phyloP scores from a whole-genome alignment of 2,888 invertebrate species.

The Tineola bisselliella region DNA sequence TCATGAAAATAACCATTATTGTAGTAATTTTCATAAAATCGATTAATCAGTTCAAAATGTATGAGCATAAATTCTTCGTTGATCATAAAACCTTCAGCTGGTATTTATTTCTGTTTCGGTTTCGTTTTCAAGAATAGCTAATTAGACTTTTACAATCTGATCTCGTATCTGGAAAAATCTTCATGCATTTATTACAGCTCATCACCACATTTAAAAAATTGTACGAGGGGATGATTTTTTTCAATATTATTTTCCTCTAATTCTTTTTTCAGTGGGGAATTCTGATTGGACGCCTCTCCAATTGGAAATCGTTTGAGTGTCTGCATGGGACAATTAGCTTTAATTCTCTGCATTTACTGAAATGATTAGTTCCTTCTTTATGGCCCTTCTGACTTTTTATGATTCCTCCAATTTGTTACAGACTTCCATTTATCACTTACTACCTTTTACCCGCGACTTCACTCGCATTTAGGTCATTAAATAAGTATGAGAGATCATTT shows the following conservation, averaged over 20 bases:
- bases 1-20: no score
- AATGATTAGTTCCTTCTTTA: background rate
- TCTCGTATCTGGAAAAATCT: slow-evolving; percentile 47
- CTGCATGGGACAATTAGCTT: background rate
- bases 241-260: background rate
- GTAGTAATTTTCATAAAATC: no score
- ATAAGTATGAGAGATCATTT: no score
- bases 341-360: background rate
- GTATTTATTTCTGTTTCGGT: no score
- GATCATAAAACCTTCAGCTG: no score
- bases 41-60: no score
- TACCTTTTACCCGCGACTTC: no score
- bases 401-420: no score
- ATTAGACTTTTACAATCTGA: slow-evolving; percentile 40
- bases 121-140: background rate
- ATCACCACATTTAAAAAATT: slow-evolving; percentile 21
- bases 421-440: no score
- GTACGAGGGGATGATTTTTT: slow-evolving; percentile 3
- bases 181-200: slow-evolving; percentile 46
- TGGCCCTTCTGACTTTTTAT: background rate
- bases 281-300: background rate
- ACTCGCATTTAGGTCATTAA: no score
- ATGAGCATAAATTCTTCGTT: no score
- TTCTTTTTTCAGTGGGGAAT: background rate
- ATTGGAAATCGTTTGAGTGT: background rate